A percentile compares a stretch with the other conserved stretches of the same genome.
Evolutionary conservation across 1,140 invertebrate genomes (phyloP).

Genomic region (Zaprionus davidi): DNA sequence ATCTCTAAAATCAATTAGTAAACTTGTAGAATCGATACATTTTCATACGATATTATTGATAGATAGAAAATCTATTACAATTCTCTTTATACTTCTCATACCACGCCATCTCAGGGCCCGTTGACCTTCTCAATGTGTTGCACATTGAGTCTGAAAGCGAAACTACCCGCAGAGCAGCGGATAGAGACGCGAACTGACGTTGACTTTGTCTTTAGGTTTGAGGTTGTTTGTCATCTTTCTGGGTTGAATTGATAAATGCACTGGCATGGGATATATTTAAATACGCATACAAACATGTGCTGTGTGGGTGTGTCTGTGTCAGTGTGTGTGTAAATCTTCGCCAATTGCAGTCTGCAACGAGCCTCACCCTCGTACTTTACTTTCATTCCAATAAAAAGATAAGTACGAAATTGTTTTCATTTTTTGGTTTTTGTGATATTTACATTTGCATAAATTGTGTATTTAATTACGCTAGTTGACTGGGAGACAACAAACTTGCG

Average conservation of each 20-base stretch:
- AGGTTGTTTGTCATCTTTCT: conserved; percentile 33
- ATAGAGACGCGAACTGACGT: neutral
- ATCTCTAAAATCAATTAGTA: no score
- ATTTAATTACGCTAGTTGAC: conserved; percentile 29
- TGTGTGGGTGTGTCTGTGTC: no score
- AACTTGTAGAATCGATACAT: no score
- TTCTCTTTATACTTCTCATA: no score
- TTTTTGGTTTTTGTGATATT: conserved; percentile 19
- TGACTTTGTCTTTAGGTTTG: conserved; percentile 29
- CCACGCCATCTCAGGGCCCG: neutral
- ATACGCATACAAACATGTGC: neutral
- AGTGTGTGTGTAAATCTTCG: neutral
- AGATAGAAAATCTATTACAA: neutral
- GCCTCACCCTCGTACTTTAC: conserved; percentile 1
- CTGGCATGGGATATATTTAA: conserved; percentile 11
- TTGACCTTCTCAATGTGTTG: conserved; percentile 11
- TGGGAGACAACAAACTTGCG: conserved; percentile 1
- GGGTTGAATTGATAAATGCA: conserved; percentile 28
- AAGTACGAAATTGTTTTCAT: neutral
- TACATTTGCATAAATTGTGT: conserved; percentile 23
- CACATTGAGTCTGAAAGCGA: neutral
- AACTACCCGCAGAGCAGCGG: neutral
- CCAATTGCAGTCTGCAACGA: conserved; percentile 11
- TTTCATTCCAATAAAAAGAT: conserved; percentile 2
- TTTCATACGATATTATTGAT: neutral